Evolutionary conservation across 1,140 invertebrate species (phyloP), one percentile per base, ranked within the genome.

Genomic region (Pinna nobilis): DNA sequence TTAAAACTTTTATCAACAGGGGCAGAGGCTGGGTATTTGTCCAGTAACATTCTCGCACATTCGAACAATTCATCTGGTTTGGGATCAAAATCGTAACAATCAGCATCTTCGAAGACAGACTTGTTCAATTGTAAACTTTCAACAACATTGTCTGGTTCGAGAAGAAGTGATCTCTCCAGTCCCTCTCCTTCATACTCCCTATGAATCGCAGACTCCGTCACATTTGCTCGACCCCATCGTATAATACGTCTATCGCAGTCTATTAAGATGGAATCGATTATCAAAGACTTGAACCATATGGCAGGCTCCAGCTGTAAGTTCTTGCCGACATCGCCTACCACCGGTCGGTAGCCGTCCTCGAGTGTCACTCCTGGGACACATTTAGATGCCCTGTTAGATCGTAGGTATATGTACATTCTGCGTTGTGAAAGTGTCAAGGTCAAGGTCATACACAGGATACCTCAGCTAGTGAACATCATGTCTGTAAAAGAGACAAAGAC

Each of bases 241-340:
- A 77, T 44, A 39, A 55, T 50, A 39, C 67, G 35, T 0, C 41
- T 25, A 35, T 77, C 66, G 60, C 75, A 77, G 11, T 77, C 75
- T 28, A 77, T 69, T 11, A 65, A 63, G 20, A 77, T 41, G 9
- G 75, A 63, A 33, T 77, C 70, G 1, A 77, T 64, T 2, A 77
- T 69, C 39, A 77, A 65, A 33, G 66, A 63, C 70, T 77, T 77
- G 33, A 73, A 77, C 75, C 75, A 77, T 57, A 77, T 65, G 0
- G 70, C 75, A n/a, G 75, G 75, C 20, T 77, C 75, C 25, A 77
- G 49, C 23, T 50, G 23, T 9, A 69, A 49, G 25, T 70, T 47
- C 20, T 69, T 64, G 23, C 65, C 70, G 6, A 61, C 49, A 11
- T 65, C 32, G 1, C 66, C 75, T 3, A 77, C 70, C 59, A 67